A percentile compares a stretch with the other conserved stretches of the same genome.
Conservation (phyloP, 2,113 vertebrate species). For the Prietella phreatophila region DNA sequence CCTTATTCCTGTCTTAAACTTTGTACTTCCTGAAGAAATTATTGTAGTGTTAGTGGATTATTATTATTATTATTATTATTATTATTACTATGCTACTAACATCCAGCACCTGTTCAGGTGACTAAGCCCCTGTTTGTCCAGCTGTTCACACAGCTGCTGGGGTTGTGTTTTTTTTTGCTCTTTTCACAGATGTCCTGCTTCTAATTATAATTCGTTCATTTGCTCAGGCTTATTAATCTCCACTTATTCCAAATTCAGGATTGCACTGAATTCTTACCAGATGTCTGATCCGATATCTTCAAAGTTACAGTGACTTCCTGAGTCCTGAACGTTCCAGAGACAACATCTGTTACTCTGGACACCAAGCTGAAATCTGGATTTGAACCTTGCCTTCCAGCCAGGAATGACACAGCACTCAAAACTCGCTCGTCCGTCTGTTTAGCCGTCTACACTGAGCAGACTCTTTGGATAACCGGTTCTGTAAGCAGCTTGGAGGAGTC, state of each 20-base stretch:
- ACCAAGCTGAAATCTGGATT: not conserved
- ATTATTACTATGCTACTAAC: no score
- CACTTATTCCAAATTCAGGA: not conserved
- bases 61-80: not conserved
- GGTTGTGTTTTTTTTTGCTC: not conserved
- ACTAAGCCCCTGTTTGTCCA: conserved; percentile 18
- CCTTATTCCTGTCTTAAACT: not conserved
- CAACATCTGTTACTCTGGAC: not conserved
- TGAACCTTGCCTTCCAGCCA: not conserved
- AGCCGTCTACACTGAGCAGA: not conserved
- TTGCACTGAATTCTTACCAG: not conserved
- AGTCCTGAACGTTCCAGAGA: not conserved
- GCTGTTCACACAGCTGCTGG: conserved; percentile 32
- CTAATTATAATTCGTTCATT: not conserved
- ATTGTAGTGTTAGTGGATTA: no score
- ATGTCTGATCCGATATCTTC: not conserved
- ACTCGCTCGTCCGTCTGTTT: not conserved
- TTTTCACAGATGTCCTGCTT: not conserved
- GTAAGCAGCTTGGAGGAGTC: not conserved
- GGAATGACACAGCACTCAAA: not conserved
- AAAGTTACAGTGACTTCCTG: not conserved
- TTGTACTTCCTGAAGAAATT: not conserved
- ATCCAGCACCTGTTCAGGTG: not conserved
- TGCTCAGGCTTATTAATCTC: not conserved
- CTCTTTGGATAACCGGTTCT: not conserved